Percentiles rank a stretch among this genome's conserved stretches.
These are phyloP conservation scores for Arrhopalites spinosus DNA, from an alignment of 2,888 invertebrate genomes.

Conservation along the genomic window DNA sequence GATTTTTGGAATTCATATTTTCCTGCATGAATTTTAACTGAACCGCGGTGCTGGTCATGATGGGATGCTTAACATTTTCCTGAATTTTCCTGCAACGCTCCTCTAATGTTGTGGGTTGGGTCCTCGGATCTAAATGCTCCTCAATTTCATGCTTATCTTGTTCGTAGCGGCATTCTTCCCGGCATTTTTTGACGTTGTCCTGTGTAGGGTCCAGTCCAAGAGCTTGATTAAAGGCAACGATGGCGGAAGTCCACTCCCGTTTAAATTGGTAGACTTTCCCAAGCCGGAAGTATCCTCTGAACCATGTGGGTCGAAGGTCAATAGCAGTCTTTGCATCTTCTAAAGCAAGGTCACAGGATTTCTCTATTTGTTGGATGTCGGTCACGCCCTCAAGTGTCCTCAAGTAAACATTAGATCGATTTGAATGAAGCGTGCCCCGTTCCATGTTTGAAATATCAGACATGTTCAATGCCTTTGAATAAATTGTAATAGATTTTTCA, in stretches of 20 bases:
- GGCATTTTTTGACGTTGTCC: neutral
- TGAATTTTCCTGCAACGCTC: neutral
- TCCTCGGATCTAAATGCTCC: too few relatives aligned
- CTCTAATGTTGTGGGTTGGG: too few relatives aligned
- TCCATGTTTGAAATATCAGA: neutral
- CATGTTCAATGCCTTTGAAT: neutral
- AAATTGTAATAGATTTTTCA: neutral
- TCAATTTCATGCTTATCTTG: too few relatives aligned
- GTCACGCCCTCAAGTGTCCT: neutral
- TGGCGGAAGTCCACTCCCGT: neutral
- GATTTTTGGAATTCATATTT: neutral
- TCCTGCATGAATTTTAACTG: neutral
- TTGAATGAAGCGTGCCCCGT: neutral
- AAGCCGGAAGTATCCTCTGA: neutral
- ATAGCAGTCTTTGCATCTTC: neutral
- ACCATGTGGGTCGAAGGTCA: constrained; percentile 11
- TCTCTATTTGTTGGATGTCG: neutral
- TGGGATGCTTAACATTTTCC: neutral
- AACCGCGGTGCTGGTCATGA: neutral
- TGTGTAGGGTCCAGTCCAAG: neutral
- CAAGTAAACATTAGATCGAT: neutral
- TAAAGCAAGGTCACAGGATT: neutral
- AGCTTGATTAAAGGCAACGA: neutral
- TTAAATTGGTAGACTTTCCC: neutral
- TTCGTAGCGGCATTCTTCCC: neutral